These are phyloP conservation scores for Gonioctena quinquepunctata DNA, from an alignment of 1,140 invertebrate genomes.

Conservation along the genomic window DNA sequence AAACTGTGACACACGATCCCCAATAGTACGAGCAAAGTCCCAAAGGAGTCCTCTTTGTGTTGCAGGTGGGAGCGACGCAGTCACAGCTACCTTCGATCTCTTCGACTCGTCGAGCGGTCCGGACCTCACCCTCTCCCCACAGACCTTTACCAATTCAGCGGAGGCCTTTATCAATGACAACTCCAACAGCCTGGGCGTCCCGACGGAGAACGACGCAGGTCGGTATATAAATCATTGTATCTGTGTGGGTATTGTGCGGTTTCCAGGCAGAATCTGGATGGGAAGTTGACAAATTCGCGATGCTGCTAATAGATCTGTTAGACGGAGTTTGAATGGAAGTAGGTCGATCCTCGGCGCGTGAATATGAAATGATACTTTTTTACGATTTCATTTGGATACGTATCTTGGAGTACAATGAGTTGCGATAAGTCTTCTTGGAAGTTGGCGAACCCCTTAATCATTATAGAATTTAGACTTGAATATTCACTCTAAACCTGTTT, in stretches of 20 bases:
- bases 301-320: not conserved
- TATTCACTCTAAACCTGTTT: no score
- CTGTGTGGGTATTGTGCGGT: not conserved
- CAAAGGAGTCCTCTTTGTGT: constrained; percentile 14
- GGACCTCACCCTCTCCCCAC: constrained; percentile 71
- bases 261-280: not conserved
- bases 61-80: constrained; percentile 53
- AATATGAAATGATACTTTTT: no score
- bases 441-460: no score
- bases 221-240: constrained; percentile 27
- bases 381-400: no score
- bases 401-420: no score
- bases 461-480: no score
- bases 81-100: constrained; percentile 67
- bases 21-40: not conserved
- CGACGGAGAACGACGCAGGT: constrained; percentile 52
- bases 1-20: constrained; percentile 2
- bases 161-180: constrained; percentile 73
- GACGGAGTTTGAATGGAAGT: not conserved
- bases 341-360: no score
- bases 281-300: not conserved
- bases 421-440: no score
- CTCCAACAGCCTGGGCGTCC: constrained; percentile 66
- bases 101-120: constrained; percentile 73
- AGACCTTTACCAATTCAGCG: constrained; percentile 68